Conservation (phyloP, 1,140 invertebrate species). For the Platyscapa corneri region DNA sequence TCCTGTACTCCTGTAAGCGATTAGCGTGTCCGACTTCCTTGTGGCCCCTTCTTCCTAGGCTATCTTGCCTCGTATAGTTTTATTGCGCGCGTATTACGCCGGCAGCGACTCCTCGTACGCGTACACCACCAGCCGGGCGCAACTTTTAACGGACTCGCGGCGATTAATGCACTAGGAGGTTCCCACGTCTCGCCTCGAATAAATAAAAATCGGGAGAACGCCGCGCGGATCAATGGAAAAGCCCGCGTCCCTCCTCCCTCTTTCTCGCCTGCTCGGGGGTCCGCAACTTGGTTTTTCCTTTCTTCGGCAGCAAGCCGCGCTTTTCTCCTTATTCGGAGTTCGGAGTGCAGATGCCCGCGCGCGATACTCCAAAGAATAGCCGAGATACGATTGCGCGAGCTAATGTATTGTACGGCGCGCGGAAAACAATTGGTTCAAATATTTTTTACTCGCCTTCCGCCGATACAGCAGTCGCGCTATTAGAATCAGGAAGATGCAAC, state of each 20-base stretch:
- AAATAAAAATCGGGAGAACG: neutral
- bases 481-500: neutral
- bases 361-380: slow-evolving; percentile 5
- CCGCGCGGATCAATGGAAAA: neutral
- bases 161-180: slow-evolving; percentile 16
- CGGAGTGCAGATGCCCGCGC: neutral
- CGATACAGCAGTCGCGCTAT: neutral
- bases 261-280: neutral
- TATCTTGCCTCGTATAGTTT: slow-evolving; percentile 27
- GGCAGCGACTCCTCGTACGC: neutral
- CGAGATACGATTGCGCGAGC: neutral
- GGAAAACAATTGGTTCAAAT: neutral
- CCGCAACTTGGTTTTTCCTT: neutral
- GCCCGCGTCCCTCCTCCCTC: neutral
- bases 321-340: slow-evolving; percentile 11
- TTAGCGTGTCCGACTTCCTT: slow-evolving; percentile 48
- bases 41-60: slow-evolving; percentile 1
- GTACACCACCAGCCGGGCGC: neutral
- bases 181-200: slow-evolving; percentile 4
- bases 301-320: neutral
- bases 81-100: slow-evolving; percentile 46
- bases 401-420: neutral
- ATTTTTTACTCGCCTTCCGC: neutral
- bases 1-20: slow-evolving; percentile 36
- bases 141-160: neutral